Evolutionary conservation across 2,797 vertebrate species (phyloP).

Genomic region (Hemibagrus guttatus): DNA sequence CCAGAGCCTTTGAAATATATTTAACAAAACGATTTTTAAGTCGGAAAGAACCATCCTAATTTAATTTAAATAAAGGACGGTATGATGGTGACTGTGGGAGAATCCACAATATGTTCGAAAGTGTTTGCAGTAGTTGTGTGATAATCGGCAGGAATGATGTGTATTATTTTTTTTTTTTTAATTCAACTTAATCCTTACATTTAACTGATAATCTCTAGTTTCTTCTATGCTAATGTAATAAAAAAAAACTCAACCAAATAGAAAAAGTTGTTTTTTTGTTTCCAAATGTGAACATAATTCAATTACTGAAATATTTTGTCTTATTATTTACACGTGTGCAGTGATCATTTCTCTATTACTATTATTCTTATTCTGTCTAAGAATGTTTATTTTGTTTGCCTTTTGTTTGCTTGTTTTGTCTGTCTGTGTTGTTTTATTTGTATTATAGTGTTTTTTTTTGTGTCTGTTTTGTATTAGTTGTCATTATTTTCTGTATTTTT

Average conservation of each 20-base stretch:
- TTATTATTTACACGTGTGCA: neutral
- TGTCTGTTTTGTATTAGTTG: neutral
- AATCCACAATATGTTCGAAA: neutral
- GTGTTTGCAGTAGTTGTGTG: neutral
- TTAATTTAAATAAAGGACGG: neutral
- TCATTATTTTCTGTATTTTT: neutral
- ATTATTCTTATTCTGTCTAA: neutral
- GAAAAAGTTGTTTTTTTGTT: neutral
- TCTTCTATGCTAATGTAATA: neutral
- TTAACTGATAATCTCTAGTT: neutral
- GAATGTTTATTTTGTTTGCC: neutral
- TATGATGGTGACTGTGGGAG: neutral
- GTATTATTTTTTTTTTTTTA: neutral
- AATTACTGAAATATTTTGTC: neutral
- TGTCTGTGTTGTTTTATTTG: neutral
- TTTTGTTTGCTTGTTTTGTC: neutral
- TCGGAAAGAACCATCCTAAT: neutral
- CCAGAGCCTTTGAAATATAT: constrained; percentile 16
- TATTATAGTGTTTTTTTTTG: neutral
- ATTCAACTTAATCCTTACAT: neutral
- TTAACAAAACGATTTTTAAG: constrained; percentile 27
- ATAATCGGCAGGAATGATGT: neutral
- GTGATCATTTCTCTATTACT: neutral
- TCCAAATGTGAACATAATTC: neutral
- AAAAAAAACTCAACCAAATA: too few species aligned